Conservation (phyloP, 1,140 invertebrate species). For the Leptonema lineaticorne region DNA sequence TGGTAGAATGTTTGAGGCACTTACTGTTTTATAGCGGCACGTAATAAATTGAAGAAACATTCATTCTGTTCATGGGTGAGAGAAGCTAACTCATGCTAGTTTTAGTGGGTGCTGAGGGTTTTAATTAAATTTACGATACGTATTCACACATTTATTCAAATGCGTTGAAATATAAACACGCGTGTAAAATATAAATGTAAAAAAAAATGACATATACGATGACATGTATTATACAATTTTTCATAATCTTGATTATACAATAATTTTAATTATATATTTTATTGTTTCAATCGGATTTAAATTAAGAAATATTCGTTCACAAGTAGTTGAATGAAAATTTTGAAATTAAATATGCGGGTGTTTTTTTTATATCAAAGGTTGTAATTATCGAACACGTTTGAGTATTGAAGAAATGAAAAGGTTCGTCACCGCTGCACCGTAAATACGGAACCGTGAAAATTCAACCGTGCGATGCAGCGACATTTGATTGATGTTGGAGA, state of each 20-base stretch:
- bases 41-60: conserved; percentile 18
- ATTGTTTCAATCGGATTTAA: too few relatives aligned
- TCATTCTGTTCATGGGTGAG: background rate
- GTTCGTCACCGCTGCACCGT: background rate
- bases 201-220: too few relatives aligned
- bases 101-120: conserved; percentile 5
- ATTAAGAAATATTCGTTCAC: too few relatives aligned
- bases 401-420: background rate
- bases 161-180: background rate
- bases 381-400: background rate
- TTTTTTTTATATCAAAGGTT: too few relatives aligned
- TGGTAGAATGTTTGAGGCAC: background rate
- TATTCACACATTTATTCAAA: background rate
- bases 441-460: background rate
- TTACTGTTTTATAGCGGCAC: conserved; percentile 16
- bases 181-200: background rate
- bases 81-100: background rate
- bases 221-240: too few relatives aligned
- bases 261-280: too few relatives aligned
- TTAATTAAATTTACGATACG: conserved; percentile 11
- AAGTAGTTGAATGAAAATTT: too few relatives aligned
- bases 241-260: too few relatives aligned
- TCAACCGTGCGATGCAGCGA: conserved; percentile 2
- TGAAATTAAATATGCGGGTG: too few relatives aligned
- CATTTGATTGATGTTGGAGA: conserved; percentile 21